Percentiles rank a stretch among this genome's conserved stretches.
Conservation (phyloP, 2,113 vertebrate genomes). For the Caranx melampygus region DNA sequence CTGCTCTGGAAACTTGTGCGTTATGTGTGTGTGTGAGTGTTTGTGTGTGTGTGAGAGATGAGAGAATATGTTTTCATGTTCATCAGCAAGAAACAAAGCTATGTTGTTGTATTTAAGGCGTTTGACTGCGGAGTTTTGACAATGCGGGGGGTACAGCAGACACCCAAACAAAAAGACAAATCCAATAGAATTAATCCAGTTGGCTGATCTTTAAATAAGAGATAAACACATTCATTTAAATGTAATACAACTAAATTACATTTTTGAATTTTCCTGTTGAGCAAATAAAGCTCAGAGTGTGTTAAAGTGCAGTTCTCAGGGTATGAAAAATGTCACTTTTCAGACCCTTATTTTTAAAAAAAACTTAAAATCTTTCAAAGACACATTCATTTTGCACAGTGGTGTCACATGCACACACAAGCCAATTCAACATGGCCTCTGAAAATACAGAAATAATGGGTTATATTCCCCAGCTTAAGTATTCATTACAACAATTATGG, state of each 20-base stretch:
- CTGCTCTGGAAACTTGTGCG: neutral
- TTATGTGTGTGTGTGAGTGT: conserved; percentile 3
- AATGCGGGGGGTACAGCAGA: conserved; percentile 23
- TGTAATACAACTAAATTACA: neutral
- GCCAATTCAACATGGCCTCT: neutral
- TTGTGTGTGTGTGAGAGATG: conserved; percentile 18
- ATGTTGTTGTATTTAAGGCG: conserved; percentile 41
- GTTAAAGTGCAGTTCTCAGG: neutral
- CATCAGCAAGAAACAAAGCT: conserved; percentile 63
- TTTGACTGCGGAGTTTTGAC: conserved; percentile 58
- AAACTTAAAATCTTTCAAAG: neutral
- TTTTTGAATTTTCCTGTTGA: conserved; percentile 3
- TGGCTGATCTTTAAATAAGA: conserved; percentile 35
- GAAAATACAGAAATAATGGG: conserved; percentile 8
- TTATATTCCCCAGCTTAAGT: conserved; percentile 19
- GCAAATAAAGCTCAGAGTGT: neutral
- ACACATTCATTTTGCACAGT: neutral
- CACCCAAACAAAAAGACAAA: conserved; percentile 6
- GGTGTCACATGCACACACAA: neutral
- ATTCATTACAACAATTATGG: conserved; percentile 31
- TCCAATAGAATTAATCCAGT: conserved; percentile 37
- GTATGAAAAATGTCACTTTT: neutral
- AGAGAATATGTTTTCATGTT: conserved; percentile 55
- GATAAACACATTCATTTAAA: conserved; percentile 27
- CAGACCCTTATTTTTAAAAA: neutral